phyloP scores from a whole-genome alignment of 2,888 invertebrate species.

The Temnothorax unifasciatus region DNA sequence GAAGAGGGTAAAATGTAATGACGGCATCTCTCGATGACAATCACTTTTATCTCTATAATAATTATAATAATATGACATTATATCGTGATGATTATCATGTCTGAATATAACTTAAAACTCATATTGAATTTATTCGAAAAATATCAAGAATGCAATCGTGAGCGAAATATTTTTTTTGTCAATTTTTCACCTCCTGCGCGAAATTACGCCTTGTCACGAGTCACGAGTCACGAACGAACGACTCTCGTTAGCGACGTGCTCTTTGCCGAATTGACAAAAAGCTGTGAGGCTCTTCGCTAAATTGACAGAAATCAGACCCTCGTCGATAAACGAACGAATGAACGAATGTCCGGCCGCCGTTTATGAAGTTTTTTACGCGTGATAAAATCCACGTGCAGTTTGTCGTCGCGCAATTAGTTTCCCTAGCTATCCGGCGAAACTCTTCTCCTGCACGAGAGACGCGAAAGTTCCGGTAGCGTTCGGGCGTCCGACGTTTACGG shows the following conservation, averaged over 20 bases:
- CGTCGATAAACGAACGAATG: conserved; percentile 7
- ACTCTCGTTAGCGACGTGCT: background rate
- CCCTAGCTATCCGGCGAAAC: background rate
- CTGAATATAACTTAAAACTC: background rate
- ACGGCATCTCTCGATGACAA: background rate
- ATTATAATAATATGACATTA: conserved; percentile 13
- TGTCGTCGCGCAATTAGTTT: conserved; percentile 3
- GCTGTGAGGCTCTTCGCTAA: background rate
- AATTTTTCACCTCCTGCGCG: background rate
- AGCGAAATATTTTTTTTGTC: background rate
- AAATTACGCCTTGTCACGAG: background rate
- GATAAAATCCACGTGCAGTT: background rate
- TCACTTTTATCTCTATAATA: conserved; percentile 6
- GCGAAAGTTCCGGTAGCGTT: background rate
- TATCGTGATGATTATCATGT: background rate
- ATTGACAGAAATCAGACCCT: conserved; percentile 2
- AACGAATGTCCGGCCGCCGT: background rate
- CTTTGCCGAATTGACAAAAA: conserved; percentile 7
- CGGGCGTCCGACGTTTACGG: background rate
- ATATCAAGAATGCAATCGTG: background rate
- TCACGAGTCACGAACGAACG: background rate
- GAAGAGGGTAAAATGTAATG: background rate
- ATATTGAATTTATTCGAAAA: background rate
- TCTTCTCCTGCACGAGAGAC: background rate
- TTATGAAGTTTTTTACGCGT: background rate